Base-by-base conservation (phyloP, 2,797 vertebrate genomes). In the Nasua narica region DNA sequence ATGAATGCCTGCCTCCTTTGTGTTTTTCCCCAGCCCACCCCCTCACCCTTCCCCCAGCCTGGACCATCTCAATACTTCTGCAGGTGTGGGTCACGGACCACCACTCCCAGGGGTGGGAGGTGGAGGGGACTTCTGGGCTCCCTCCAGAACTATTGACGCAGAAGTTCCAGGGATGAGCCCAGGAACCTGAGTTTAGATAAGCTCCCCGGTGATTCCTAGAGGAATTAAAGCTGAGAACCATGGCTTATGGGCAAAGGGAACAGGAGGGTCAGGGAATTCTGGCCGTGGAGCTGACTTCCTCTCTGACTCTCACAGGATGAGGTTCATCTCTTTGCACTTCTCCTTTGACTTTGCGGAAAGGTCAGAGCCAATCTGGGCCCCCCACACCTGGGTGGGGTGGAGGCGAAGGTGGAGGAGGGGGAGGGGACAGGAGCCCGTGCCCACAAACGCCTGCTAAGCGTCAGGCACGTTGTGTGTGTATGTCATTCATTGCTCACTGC, bases 21-120 rank as follows among this genome's bases (percentile, higher is more conserved):
- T 32, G 50, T 23, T 81, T 88, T 62, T 25, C 16, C 21, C 32
- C 35, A 56, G 25, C 67, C 3, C 5, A 7, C 54, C 2, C 27
- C 7, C 21, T 27, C 32, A 50, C 19, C 70, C 8, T 4, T 8
- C 58, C 11, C 40, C 48, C 40, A 48, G 9, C 21, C 5, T 37
- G 4, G 46, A 27, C 69, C 32, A 27, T 70, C 83, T 52, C 32
- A 16, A 8, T 14, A 50, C 16, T 77, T 79, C 79, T 91, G 52
- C 25, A 50, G 27, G 54, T 48, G 9, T 74, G 56, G 46, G 52
- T 60, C 69, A 6, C 0, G 32, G 32, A 62, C 35, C 25, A 56
- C 15, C n/a, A 43, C 11, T 50, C 46, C 50, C 0, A 0, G 48
- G 19, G 43, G 5, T 43, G 72, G 0, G 25, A 1, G 0, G 16